Conservation (phyloP, 2,888 invertebrate genomes). For the Tiliacea citrago region DNA sequence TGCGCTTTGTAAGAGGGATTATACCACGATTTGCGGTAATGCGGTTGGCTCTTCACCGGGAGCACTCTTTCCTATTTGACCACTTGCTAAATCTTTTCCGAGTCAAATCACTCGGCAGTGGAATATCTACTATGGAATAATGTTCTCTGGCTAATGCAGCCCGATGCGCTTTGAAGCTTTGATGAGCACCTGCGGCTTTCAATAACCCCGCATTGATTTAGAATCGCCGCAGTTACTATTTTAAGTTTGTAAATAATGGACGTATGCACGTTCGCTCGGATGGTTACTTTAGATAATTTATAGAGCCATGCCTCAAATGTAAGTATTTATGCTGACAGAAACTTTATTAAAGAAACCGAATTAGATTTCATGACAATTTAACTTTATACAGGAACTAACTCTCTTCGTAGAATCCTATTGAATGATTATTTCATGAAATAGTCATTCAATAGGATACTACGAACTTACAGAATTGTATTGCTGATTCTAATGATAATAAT, state of each 20-base stretch:
- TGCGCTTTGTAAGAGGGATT: constrained; percentile 80
- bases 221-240: constrained; percentile 64
- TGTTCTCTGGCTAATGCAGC: constrained; percentile 70
- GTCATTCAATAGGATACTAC: too few relatives aligned
- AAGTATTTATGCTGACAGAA: constrained; percentile 44
- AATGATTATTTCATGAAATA: too few relatives aligned
- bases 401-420: too few relatives aligned
- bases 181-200: constrained; percentile 76
- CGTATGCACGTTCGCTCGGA: constrained; percentile 38
- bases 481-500: too few relatives aligned
- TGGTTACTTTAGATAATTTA: constrained; percentile 53
- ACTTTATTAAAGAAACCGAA: constrained; percentile 35
- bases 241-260: constrained; percentile 60
- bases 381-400: too few relatives aligned
- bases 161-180: constrained; percentile 74
- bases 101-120: constrained; percentile 73
- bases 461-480: too few relatives aligned
- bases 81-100: constrained; percentile 81
- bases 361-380: constrained; percentile 18
- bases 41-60: constrained; percentile 74
- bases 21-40: constrained; percentile 83
- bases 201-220: constrained; percentile 74
- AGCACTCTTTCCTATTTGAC: constrained; percentile 76
- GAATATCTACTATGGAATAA: constrained; percentile 67
- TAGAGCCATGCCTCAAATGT: constrained; percentile 43